phyloP scores from a whole-genome alignment of 1,140 invertebrate genomes.

The honey bee (Apis mellifera) region Amel_HAv3.1 CM009946.2:6775501-6776000 shows the following conservation, averaged over 20 bases:
- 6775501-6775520: too few relatives aligned
- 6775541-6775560: neutral
- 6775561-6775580: neutral
- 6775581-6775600: neutral
- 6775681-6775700: conserved; percentile 57
- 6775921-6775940: conserved; percentile 64
- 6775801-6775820: conserved; percentile 22
- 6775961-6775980: conserved; percentile 61
- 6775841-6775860: conserved; percentile 27
- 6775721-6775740: conserved; percentile 29
- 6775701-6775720: conserved; percentile 48
- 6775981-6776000: conserved; percentile 41
- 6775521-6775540: too few relatives aligned
- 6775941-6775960: conserved; percentile 60
- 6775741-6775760: conserved; percentile 22
- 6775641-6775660: conserved; percentile 44
- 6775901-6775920: conserved; percentile 54
- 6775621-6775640: neutral
- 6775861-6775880: conserved; percentile 56
- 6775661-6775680: conserved; percentile 67
- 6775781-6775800: neutral
- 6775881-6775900: conserved; percentile 49
- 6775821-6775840: conserved; percentile 30
- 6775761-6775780: conserved; percentile 1
- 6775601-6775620: neutral